Conservation (phyloP, 1,140 invertebrate species). For the Heliconius melpomene region DNA sequence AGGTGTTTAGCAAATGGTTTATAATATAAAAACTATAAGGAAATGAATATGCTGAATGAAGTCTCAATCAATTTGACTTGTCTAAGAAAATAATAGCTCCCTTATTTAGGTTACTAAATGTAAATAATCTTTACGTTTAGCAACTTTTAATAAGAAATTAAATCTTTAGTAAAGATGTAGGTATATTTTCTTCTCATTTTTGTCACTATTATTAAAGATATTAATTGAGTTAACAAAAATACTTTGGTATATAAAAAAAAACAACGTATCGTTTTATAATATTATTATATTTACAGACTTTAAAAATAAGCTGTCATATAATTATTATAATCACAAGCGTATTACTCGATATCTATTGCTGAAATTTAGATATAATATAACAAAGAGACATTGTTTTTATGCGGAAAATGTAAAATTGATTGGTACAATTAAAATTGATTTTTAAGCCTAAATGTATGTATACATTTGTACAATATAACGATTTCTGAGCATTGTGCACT, state of each 20-base stretch:
- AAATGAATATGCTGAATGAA: too few relatives aligned
- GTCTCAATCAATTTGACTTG: too few relatives aligned
- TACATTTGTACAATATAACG: slow-evolving; percentile 6
- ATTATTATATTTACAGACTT: slow-evolving; percentile 43
- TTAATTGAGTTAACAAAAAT: not conserved
- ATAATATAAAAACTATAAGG: too few relatives aligned
- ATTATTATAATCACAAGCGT: slow-evolving; percentile 13
- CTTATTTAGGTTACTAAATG: too few relatives aligned
- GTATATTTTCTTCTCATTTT: too few relatives aligned
- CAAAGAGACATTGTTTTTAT: not conserved
- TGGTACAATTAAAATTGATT: not conserved
- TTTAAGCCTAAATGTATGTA: not conserved
- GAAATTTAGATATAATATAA: not conserved
- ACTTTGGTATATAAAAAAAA: not conserved
- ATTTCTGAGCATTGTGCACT: slow-evolving; percentile 34
- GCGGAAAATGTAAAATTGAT: not conserved
- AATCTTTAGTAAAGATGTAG: too few relatives aligned
- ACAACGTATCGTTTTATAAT: slow-evolving; percentile 21
- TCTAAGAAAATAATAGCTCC: too few relatives aligned
- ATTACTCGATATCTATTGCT: slow-evolving; percentile 1
- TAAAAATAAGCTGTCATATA: slow-evolving; percentile 20
- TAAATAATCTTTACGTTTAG: too few relatives aligned
- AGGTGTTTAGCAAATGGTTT: too few relatives aligned
- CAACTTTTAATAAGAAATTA: too few relatives aligned
- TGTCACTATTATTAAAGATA: not conserved